Conservation (phyloP, 2,888 invertebrate genomes). For the Lordiphosa andalusiaca region DNA sequence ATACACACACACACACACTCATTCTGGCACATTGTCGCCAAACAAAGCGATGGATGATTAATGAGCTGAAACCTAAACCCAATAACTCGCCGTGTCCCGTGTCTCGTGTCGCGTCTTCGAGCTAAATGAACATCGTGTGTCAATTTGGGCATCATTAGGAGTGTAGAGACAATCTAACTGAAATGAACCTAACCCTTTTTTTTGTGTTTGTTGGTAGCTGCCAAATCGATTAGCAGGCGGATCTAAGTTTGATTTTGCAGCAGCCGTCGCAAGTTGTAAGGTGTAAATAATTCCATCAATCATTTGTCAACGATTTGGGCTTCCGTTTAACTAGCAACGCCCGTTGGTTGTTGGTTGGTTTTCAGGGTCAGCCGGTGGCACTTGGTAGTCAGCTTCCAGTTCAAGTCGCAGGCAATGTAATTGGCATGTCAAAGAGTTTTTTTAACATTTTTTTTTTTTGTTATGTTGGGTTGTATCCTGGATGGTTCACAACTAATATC, state of each 20-base stretch:
- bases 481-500: conserved; percentile 19
- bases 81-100: conserved; percentile 31
- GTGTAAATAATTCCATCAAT: conserved; percentile 75
- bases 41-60: conserved; percentile 69
- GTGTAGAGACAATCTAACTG: conserved; percentile 18
- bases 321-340: conserved; percentile 56
- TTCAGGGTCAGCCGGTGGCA: conserved; percentile 56
- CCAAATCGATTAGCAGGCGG: conserved; percentile 74
- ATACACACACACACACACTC: conserved; percentile 23
- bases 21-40: conserved; percentile 66
- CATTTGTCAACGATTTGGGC: conserved; percentile 72
- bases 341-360: not conserved
- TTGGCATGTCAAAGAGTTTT: conserved; percentile 36
- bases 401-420: conserved; percentile 28
- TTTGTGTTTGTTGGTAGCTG: conserved; percentile 33
- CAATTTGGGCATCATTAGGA: conserved; percentile 75
- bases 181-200: conserved; percentile 60
- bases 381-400: conserved; percentile 18
- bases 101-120: conserved; percentile 63
- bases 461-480: conserved; percentile 40
- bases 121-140: conserved; percentile 69
- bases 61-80: conserved; percentile 44
- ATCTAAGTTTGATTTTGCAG: conserved; percentile 67
- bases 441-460: no score
- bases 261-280: conserved; percentile 57